Base-by-base conservation (phyloP, 2,797 vertebrate species). In the Hippopotamyrus pictus region DNA sequence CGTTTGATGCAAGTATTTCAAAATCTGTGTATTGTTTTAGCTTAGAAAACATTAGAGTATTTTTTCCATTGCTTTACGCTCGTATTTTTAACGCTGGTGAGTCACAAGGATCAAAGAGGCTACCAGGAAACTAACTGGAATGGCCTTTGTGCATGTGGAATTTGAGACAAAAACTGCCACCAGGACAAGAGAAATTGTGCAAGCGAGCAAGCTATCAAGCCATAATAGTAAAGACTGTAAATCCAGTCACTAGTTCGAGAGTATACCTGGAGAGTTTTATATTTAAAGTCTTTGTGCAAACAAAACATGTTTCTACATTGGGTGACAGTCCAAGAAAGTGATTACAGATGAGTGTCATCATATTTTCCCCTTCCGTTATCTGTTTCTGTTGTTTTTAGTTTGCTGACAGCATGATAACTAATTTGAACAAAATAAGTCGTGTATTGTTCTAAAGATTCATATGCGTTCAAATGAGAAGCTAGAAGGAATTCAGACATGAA, bases 81-180 rank as follows among this genome's bases (percentile, higher is more conserved):
- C 14, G 46, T 89, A 17, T 89, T 46, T 22, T 85, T 62, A 54
- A 62, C 41, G 19, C 25, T 51, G 57, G 57, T 89, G 54, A 69
- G 37, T 85, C 85, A 62, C 29, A 37, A 2, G 37, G 37, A 59
- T 57, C 25, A n/a, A 33, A 44, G 54, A 14, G 73, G 25, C 51
- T 25, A 57, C 73, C 33, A 89, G 76, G 50, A 83, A 89, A 59
- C 82, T 86, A 83, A 65, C 22, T 54, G 41, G 46, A 51, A 25
- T 50, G 33, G 19, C 79, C 82, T 89, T 65, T 59, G 57, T 69
- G 46, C 51, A 17, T 37, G 88, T 37, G 54, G 22, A 89, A 89
- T 89, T 59, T 65, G 88, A 89, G 57, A 69, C 82, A 65, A 29
- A 62, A 89, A 59, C 79, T 89, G 82, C 88, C 79, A 89, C 37